Base-by-base conservation (phyloP, 2,113 vertebrate species). In the Petromus typicus region DNA sequence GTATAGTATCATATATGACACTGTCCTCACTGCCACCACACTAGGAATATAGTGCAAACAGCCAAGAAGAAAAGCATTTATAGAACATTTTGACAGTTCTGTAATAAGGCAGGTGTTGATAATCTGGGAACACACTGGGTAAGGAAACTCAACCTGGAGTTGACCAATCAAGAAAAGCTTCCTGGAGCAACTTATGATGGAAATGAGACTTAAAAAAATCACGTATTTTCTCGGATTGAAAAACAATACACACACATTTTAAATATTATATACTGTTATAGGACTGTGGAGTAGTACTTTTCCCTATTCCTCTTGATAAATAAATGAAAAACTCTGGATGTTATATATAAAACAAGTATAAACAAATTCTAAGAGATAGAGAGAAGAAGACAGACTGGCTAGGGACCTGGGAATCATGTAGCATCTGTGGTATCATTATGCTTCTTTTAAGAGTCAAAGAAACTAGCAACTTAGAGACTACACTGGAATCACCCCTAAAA, bases 151-250 rank as follows among this genome's bases (percentile, higher is more conserved):
- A 69, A 57, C 32, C 27, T 27, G 51, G 10, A 34, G 25, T 3
- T 84, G 48, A 64, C 23, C 20, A 43, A 61, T 57, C 20, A 67
- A 32, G 12, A 80, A 91, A 59, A 37, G 32, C 16, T 90, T 92
- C 30, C 27, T 69, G 61, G 37, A 88, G 7, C 17, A 88, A 66
- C 12, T 89, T 79, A 73, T 25, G 7, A 40, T 67, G 80, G 69
- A 92, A 66, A 2, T 80, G 56, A 30, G 17, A 75, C 25, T 64
- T 93, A 83, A 11, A 51, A 51, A 94, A 76, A n/a, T 69, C 3
- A 32, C 73, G 82, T 78, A 40, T 34, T 92, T 86, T 84, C 59
- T 78, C 30, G 87, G 45, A 86, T 73, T 94, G 69, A 14, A 86
- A 83, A 84, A 78, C 48, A 67, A n/a, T 34, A 56, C 9, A 43